Conservation (phyloP, 1,140 invertebrate genomes). For the Drosophila paulistorum region DNA sequence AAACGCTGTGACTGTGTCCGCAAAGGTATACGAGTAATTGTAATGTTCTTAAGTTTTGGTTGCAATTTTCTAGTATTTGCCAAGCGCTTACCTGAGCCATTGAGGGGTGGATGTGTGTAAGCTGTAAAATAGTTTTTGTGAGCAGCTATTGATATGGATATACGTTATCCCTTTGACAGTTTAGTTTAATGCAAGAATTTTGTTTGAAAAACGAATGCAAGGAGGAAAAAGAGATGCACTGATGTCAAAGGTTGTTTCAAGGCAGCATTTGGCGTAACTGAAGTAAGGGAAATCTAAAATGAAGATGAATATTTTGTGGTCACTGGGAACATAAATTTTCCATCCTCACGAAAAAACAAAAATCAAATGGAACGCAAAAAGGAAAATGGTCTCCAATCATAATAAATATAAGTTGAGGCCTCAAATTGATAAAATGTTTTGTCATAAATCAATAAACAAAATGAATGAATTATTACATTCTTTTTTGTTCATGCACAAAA, state of each 20-base stretch:
- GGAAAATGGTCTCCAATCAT: conserved; percentile 59
- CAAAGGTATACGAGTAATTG: conserved; percentile 32
- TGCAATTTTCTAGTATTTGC: conserved; percentile 33
- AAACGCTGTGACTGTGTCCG: conserved; percentile 22
- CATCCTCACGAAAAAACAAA: conserved; percentile 3
- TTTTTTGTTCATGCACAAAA: conserved; percentile 39
- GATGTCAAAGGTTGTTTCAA: conserved; percentile 22
- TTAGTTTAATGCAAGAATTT: conserved; percentile 4
- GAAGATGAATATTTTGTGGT: conserved; percentile 75
- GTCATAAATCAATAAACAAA: conserved; percentile 71
- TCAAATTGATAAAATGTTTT: conserved; percentile 76
- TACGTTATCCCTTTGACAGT: conserved; percentile 8
- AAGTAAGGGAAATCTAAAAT: conserved; percentile 43
- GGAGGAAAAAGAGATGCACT: too few species aligned
- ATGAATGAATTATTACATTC: conserved; percentile 74
- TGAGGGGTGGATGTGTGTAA: background rate
- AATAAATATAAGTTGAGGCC: conserved; percentile 66
- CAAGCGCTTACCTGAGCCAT: conserved; percentile 14
- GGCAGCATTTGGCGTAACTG: conserved; percentile 35
- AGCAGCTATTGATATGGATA: conserved; percentile 10
- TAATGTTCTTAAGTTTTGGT: conserved; percentile 32
- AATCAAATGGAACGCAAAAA: conserved; percentile 14
- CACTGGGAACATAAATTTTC: conserved; percentile 65
- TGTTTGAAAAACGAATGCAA: background rate
- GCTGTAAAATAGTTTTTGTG: conserved; percentile 9